A percentile compares a stretch with the other conserved stretches of the same genome.
phyloP scores from a whole-genome alignment of 2,888 invertebrate genomes.

The Stenichneumon culpator region DNA sequence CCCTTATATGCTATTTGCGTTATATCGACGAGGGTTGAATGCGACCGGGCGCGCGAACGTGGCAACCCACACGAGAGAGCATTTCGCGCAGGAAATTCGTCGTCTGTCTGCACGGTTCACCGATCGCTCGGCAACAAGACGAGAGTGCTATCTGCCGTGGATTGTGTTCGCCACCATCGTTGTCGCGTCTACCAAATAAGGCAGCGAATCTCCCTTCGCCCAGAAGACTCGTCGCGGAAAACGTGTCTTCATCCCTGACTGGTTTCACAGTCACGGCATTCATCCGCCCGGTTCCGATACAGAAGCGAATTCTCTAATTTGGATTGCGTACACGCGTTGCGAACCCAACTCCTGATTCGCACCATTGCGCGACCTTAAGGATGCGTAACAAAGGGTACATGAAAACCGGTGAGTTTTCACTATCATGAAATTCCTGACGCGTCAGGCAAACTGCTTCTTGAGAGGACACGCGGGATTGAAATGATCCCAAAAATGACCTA shows the following conservation, averaged over 20 bases:
- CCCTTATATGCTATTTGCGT: conserved; percentile 46
- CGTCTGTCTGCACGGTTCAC: conserved; percentile 51
- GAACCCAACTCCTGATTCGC: not conserved
- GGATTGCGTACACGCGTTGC: conserved; percentile 11
- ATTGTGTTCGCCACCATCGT: conserved; percentile 29
- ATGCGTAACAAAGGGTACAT: conserved; percentile 2
- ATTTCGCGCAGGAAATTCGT: conserved; percentile 43
- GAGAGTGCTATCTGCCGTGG: conserved; percentile 33
- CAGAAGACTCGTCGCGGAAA: conserved; percentile 33
- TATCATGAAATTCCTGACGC: not conserved
- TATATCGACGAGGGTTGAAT: conserved; percentile 66
- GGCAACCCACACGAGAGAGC: conserved; percentile 26
- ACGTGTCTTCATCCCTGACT: conserved; percentile 55
- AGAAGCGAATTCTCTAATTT: conserved; percentile 52
- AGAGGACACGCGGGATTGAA: not conserved
- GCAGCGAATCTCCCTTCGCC: conserved; percentile 36
- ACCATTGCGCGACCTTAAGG: not conserved
- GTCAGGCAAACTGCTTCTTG: not conserved
- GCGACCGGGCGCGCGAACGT: conserved; percentile 16
- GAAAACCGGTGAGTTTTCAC: not conserved
- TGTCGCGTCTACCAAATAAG: conserved; percentile 30
- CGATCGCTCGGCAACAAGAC: conserved; percentile 48
- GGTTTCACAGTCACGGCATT: conserved; percentile 11
- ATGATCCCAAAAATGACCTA: not conserved
- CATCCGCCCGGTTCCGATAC: conserved; percentile 11